Evolutionary conservation across 2,113 vertebrate genomes (phyloP).

Genomic region (Ochotona princeps): DNA sequence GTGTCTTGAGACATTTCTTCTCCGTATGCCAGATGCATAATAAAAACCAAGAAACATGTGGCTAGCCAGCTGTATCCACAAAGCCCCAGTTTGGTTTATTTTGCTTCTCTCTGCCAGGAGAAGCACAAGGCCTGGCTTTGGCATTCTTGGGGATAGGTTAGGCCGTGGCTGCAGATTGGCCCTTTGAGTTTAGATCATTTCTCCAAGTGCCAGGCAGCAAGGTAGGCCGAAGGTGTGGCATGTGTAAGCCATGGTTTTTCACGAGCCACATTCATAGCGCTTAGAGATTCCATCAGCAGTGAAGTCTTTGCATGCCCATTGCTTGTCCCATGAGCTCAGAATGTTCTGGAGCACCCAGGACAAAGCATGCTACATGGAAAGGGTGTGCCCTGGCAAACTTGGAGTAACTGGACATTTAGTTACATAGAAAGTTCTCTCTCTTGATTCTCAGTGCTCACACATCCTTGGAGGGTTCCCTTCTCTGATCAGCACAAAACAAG

Average conservation of each 20-base stretch:
- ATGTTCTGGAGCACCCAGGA: slow-evolving; percentile 29
- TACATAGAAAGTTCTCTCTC: slow-evolving; percentile 85
- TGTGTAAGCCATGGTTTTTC: slow-evolving; percentile 71
- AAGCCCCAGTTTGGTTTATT: slow-evolving; percentile 63
- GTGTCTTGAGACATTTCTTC: slow-evolving; percentile 64
- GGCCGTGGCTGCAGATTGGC: slow-evolving; percentile 51
- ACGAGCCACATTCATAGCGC: slow-evolving; percentile 72
- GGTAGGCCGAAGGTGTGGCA: slow-evolving; percentile 48
- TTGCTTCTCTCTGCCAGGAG: slow-evolving; percentile 51
- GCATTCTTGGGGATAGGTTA: slow-evolving; percentile 22
- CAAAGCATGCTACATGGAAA: slow-evolving; percentile 59
- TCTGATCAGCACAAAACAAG: slow-evolving; percentile 85
- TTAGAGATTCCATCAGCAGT: slow-evolving; percentile 68
- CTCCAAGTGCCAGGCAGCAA: slow-evolving; percentile 47
- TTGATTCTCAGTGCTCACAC: slow-evolving; percentile 84
- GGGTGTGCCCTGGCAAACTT: slow-evolving; percentile 76
- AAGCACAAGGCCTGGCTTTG: slow-evolving; percentile 55
- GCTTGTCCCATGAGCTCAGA: slow-evolving; percentile 62
- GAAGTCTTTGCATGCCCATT: slow-evolving; percentile 33
- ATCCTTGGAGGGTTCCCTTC: slow-evolving; percentile 80
- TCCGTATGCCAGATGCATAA: slow-evolving; percentile 34
- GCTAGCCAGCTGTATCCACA: slow-evolving; percentile 46
- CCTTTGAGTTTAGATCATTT: slow-evolving; percentile 44
- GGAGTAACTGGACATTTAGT: slow-evolving; percentile 83
- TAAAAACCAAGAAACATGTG: slow-evolving; percentile 75